These are phyloP conservation scores for Grapholita molesta DNA, from an alignment of 1,140 invertebrate genomes.

Conservation along the genomic window DNA sequence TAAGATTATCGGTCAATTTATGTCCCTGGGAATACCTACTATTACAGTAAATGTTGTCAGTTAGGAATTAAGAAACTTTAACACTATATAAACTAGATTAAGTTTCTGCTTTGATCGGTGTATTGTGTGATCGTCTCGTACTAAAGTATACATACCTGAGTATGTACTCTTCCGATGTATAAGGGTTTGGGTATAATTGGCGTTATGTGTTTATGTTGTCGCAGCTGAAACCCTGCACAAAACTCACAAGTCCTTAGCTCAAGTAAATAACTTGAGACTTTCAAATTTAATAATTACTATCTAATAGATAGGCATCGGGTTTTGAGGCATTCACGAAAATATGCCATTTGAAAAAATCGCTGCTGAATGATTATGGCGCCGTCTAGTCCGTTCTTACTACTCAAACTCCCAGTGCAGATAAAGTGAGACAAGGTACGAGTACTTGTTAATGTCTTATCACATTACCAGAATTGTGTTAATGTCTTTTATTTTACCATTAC, in stretches of 20 bases:
- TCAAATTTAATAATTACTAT: not conserved
- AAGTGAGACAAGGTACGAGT: not conserved
- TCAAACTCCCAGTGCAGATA: not conserved
- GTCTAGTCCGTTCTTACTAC: not conserved
- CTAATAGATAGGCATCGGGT: too few species aligned
- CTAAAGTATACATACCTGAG: not conserved
- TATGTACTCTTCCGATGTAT: not conserved
- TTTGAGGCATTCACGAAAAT: not conserved
- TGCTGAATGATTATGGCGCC: not conserved
- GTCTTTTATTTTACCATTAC: not conserved
- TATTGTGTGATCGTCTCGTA: not conserved
- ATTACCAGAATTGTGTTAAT: not conserved
- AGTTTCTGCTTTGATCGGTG: not conserved
- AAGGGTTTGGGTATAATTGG: not conserved
- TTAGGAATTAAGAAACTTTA: not conserved
- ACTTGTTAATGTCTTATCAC: not conserved
- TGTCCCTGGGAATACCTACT: not conserved
- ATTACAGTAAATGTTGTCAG: not conserved
- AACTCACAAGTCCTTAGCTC: not conserved
- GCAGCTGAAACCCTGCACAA: not conserved
- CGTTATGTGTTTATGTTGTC: not conserved
- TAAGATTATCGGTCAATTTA: not conserved
- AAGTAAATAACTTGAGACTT: not conserved
- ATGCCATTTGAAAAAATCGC: not conserved
- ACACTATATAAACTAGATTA: not conserved